These are phyloP conservation scores for Ibycter americanus DNA, from an alignment of 2,797 vertebrate species.

Conservation along the genomic window DNA sequence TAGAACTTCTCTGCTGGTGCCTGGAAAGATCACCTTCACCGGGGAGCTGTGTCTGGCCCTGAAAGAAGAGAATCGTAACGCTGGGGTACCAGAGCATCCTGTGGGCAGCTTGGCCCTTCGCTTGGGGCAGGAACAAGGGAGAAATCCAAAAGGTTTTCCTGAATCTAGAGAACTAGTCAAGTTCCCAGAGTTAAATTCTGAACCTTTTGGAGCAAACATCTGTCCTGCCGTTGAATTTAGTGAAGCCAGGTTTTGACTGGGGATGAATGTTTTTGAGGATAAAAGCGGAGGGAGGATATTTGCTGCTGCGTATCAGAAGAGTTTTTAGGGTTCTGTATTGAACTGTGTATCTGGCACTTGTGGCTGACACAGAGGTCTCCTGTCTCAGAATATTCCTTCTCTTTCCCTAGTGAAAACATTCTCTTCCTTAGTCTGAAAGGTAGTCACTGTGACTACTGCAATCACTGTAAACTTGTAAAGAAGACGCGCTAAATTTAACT, in stretches of 20 bases:
- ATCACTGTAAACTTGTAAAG: not conserved
- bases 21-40: constrained; percentile 39
- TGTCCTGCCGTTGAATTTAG: not conserved
- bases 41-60: not conserved
- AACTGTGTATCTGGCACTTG: not conserved
- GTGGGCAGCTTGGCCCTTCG: not conserved
- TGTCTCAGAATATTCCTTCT: not conserved
- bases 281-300: not conserved
- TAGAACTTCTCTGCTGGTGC: not conserved
- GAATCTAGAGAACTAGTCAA: not conserved
- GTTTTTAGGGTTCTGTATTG: not conserved
- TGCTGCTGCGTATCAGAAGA: not conserved
- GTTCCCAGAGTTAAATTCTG: not conserved
- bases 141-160: not conserved
- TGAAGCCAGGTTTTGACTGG: not conserved
- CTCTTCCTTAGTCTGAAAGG: not conserved
- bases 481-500: not conserved
- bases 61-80: not conserved
- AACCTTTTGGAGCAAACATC: not conserved
- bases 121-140: not conserved
- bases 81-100: not conserved
- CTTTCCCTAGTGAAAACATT: not conserved
- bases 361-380: not conserved
- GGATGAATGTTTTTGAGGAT: no score
- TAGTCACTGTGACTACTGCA: not conserved